Evolutionary conservation across 2,888 invertebrate genomes (phyloP).

Genomic region (Steinernema hermaphroditum): DNA sequence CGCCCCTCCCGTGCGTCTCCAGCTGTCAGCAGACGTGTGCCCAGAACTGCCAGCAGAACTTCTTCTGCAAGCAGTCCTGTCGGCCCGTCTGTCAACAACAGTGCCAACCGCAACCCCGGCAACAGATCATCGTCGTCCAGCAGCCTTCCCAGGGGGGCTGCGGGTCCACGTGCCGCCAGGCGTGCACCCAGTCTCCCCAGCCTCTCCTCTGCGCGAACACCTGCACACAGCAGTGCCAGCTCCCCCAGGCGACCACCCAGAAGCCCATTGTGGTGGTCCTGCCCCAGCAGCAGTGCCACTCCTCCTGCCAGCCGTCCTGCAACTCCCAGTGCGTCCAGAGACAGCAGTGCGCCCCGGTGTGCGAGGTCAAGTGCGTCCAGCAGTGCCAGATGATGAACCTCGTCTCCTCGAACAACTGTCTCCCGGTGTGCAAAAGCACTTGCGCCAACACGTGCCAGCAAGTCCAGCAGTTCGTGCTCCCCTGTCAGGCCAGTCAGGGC

Average conservation of each 20-base stretch:
- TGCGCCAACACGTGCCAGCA: slow-evolving; percentile 4
- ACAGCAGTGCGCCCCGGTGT: neutral
- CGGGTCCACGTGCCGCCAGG: neutral
- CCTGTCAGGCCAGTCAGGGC: neutral
- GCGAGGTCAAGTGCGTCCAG: neutral
- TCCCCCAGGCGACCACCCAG: neutral
- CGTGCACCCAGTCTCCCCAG: neutral
- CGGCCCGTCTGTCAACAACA: neutral
- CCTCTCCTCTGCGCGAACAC: neutral
- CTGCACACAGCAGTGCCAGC: neutral
- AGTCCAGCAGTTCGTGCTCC: neutral
- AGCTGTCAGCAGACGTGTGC: neutral
- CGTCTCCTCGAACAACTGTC: neutral
- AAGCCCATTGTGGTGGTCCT: neutral
- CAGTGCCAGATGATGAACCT: neutral
- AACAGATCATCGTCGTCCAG: neutral
- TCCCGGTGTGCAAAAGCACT: neutral
- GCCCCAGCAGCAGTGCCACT: neutral
- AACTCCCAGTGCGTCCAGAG: slow-evolving; percentile 7
- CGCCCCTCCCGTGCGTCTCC: neutral
- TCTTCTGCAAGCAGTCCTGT: neutral
- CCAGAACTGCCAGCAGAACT: neutral
- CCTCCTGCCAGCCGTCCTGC: neutral
- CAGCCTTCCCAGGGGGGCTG: neutral
- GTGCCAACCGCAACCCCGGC: slow-evolving; percentile 5